Evolutionary conservation across 2,797 vertebrate genomes (phyloP), one percentile per base, ranked within the genome.

Genomic region (Micromesistius poutassou): DNA sequence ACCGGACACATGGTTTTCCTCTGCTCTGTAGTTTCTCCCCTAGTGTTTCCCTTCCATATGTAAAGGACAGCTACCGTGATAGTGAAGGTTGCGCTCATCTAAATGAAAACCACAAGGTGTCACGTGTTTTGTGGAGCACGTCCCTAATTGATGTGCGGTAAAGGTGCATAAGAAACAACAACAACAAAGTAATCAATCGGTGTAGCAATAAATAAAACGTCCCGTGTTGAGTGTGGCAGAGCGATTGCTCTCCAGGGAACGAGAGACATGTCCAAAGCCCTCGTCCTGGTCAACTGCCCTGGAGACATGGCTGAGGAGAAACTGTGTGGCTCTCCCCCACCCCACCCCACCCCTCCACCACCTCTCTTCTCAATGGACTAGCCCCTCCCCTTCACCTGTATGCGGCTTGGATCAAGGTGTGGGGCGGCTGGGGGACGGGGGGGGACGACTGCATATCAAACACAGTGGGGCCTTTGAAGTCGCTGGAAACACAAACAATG

Each of bases 371-470:
- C 92, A 92, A 92, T 91, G 85, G 85, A 82, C 87, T 92, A 84
- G 90, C 92, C 93, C 93, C 91, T 28, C 25, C 93, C 93, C 72
- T 91, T 87, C 94, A 94, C 94, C 94, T 95, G 94, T 94, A 86
- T 91, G 68, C 79, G 81, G 88, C 87, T 86, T 78, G 86, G 88
- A 92, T 90, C 88, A 94, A 95, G 93, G 94, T 95, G 91, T 92
- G 91, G 92, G 62, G 62, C 1, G 55, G 55, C 22, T 28, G n/a
- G n/a, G 25, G 55, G n/a, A 7, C 13, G 5, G 50, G 50, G 4
- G 55, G 55, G n/a, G 22, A n/a, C 91, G 92, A 88, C 81, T 87
- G 94, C 91, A 95, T 95, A 95, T 95, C 94, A 95, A 95, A 95
- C 93, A 94, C 82, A 87, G 74, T 0, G 25, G 4, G 71, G 83